phyloP scores from a whole-genome alignment of 2,113 vertebrate species.

The Trinectes maculatus region DNA sequence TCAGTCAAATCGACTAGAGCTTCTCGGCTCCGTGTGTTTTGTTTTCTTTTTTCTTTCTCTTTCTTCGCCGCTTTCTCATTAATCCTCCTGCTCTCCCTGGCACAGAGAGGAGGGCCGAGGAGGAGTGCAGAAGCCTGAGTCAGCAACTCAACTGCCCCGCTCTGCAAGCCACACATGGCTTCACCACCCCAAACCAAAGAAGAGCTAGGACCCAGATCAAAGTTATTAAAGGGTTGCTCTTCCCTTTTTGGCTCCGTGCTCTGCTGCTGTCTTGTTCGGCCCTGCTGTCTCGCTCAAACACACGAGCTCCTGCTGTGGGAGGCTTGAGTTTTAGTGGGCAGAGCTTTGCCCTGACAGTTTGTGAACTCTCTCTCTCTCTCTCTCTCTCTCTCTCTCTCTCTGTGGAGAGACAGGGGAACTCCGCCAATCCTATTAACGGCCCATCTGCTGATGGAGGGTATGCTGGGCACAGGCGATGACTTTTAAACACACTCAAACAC shows the following conservation, averaged over 20 bases:
- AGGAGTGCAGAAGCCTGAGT: conserved; percentile 39
- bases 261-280: conserved; percentile 16
- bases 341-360: conserved; percentile 48
- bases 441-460: conserved; percentile 29
- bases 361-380: conserved; percentile 27
- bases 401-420: conserved; percentile 19
- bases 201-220: conserved; percentile 43
- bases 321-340: conserved; percentile 39
- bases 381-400: conserved; percentile 8
- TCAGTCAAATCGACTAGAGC: neutral
- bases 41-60: conserved; percentile 14
- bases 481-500: conserved; percentile 35
- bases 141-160: conserved; percentile 60
- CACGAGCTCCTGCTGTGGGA: conserved; percentile 33
- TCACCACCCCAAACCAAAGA: conserved; percentile 54
- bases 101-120: conserved; percentile 12
- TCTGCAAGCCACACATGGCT: conserved; percentile 32
- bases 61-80: conserved; percentile 40
- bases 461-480: conserved; percentile 26
- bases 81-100: conserved; percentile 19
- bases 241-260: conserved; percentile 39
- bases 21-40: conserved; percentile 4
- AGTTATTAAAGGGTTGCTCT: conserved; percentile 47
- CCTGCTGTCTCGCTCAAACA: conserved; percentile 23
- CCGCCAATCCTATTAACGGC: conserved; percentile 44